phyloP scores from a whole-genome alignment of 1,140 invertebrate genomes.

The Trichomalopsis sarcophagae region DNA sequence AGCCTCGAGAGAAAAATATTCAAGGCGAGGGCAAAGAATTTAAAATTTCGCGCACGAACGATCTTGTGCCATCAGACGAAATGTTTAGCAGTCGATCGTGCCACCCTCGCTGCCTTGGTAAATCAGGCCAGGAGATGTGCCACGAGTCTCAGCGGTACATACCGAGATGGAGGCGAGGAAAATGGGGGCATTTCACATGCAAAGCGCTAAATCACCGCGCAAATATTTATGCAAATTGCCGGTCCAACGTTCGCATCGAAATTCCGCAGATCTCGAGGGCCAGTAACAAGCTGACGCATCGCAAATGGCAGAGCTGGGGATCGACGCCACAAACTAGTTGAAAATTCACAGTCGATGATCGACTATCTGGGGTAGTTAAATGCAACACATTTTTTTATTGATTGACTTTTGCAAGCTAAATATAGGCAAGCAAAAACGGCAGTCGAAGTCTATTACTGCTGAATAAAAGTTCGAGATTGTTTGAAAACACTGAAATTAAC shows the following conservation, averaged over 20 bases:
- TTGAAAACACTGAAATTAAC: background rate
- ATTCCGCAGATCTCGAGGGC: slow-evolving; percentile 60
- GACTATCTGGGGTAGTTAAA: slow-evolving; percentile 73
- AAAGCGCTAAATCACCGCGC: slow-evolving; percentile 41
- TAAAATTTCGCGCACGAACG: slow-evolving; percentile 51
- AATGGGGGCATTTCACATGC: slow-evolving; percentile 36
- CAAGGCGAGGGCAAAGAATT: background rate
- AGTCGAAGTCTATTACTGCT: background rate
- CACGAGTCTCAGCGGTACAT: background rate
- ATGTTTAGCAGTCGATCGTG: slow-evolving; percentile 53
- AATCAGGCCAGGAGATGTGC: slow-evolving; percentile 10
- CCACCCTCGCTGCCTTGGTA: slow-evolving; percentile 7
- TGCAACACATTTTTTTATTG: too few species aligned
- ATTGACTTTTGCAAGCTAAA: background rate
- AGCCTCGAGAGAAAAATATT: background rate
- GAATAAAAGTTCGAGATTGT: background rate
- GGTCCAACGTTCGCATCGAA: background rate
- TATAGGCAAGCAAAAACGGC: background rate
- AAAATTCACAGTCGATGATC: slow-evolving; percentile 87
- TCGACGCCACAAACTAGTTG: slow-evolving; percentile 85
- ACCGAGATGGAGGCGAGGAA: background rate
- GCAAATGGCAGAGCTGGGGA: slow-evolving; percentile 83
- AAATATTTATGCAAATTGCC: slow-evolving; percentile 52
- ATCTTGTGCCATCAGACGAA: slow-evolving; percentile 36
- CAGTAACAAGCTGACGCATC: slow-evolving; percentile 70